Evolutionary conservation across 2,113 vertebrate species (phyloP).

Genomic region (Gambusia affinis): DNA sequence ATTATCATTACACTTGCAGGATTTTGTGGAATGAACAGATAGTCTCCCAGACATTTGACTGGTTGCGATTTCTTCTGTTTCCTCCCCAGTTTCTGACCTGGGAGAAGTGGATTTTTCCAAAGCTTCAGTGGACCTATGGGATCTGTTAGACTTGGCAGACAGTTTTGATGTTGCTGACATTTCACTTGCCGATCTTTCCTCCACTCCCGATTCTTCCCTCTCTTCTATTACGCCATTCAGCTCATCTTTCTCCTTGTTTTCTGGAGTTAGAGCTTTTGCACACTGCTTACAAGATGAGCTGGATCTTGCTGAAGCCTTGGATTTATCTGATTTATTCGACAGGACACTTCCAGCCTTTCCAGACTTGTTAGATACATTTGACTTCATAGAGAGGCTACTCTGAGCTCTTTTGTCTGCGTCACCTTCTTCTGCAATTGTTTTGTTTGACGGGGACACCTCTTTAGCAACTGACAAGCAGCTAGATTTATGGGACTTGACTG

Average conservation of each 20-base stretch:
- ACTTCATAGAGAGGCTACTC: constrained; percentile 44
- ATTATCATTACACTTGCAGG: constrained; percentile 11
- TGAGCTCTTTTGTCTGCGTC: constrained; percentile 18
- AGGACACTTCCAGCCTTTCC: constrained; percentile 23
- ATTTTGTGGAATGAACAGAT: constrained; percentile 46
- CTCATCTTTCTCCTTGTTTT: neutral
- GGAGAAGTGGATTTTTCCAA: constrained; percentile 31
- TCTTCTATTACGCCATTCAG: neutral
- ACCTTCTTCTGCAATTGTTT: constrained; percentile 24
- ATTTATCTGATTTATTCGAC: constrained; percentile 49
- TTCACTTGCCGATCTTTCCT: constrained; percentile 37
- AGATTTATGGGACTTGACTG: constrained; percentile 42
- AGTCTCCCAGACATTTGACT: constrained; percentile 47
- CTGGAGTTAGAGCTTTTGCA: constrained; percentile 15
- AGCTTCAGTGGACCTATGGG: constrained; percentile 43
- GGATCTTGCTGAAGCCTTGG: constrained; percentile 35
- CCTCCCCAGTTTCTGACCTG: constrained; percentile 9
- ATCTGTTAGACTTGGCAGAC: constrained; percentile 53
- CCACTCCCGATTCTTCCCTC: constrained; percentile 20
- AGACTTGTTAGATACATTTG: constrained; percentile 20
- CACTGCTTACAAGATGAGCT: constrained; percentile 33
- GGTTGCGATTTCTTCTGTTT: constrained; percentile 33
- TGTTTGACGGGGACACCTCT: constrained; percentile 14
- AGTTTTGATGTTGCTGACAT: constrained; percentile 55
- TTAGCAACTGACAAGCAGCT: constrained; percentile 1